phyloP scores from a whole-genome alignment of 2,113 vertebrate genomes.

The Budorcas taxicolor region DNA sequence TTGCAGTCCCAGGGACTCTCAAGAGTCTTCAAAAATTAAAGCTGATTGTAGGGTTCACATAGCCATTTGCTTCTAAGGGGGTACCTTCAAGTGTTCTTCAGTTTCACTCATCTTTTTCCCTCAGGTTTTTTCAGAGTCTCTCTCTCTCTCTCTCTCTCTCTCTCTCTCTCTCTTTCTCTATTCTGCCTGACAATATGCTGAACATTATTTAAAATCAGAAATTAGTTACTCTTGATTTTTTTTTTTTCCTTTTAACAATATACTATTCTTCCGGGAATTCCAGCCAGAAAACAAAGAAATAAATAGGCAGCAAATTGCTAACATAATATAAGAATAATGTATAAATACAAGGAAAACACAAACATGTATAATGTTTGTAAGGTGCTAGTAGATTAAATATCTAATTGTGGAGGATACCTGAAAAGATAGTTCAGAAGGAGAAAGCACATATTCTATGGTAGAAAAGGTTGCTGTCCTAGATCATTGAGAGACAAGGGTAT shows the following conservation, averaged over 20 bases:
- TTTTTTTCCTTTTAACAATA: not conserved
- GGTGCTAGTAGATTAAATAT: not conserved
- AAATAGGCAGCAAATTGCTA: not conserved
- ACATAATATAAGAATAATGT: not conserved
- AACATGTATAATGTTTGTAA: accelerated
- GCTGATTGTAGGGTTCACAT: not conserved
- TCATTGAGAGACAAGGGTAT: not conserved
- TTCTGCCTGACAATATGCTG: not conserved
- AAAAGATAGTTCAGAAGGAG: not conserved
- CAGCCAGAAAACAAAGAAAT: not conserved
- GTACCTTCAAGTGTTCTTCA: too few relatives aligned
- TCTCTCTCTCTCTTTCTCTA: too few relatives aligned
- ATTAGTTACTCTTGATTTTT: not conserved
- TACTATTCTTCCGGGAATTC: not conserved
- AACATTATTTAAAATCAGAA: not conserved
- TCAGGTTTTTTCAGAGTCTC: not conserved
- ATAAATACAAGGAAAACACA: not conserved
- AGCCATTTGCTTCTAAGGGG: not conserved
- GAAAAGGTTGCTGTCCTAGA: not conserved
- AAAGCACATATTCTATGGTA: not conserved
- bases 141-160: too few relatives aligned
- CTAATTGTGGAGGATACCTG: not conserved
- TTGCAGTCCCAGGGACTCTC: too few relatives aligned
- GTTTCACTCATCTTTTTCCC: not conserved
- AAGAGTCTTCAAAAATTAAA: not conserved